Evolutionary conservation across 2,113 vertebrate species (phyloP).

Genomic region (Myocastor coypus): DNA sequence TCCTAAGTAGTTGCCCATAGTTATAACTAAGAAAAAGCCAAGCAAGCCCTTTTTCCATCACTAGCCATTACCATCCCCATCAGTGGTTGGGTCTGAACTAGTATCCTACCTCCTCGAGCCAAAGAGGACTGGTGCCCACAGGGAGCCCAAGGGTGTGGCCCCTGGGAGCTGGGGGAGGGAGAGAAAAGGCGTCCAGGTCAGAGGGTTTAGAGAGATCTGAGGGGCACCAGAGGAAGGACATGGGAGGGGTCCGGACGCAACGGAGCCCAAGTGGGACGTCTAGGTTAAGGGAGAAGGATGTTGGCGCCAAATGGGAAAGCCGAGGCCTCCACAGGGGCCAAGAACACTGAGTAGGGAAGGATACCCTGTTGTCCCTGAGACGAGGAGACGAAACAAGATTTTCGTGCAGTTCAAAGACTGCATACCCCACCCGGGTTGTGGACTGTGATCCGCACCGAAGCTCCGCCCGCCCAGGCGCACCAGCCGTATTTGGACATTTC

Average conservation of each 20-base stretch:
- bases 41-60: neutral
- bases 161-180: too few relatives aligned
- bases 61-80: neutral
- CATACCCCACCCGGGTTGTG: neutral
- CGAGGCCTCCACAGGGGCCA: neutral
- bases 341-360: neutral
- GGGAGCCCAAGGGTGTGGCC: neutral
- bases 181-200: neutral
- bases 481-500: slow-evolving; percentile 83
- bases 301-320: neutral
- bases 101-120: too few relatives aligned
- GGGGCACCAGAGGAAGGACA: neutral
- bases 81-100: neutral
- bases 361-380: neutral
- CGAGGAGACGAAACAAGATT: neutral
- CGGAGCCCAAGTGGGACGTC: neutral
- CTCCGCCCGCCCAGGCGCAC: slow-evolving; percentile 71
- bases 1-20: neutral
- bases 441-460: slow-evolving; percentile 13
- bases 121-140: neutral
- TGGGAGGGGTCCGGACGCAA: neutral
- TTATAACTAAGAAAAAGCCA: neutral
- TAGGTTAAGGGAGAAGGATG: neutral
- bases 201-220: neutral
- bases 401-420: neutral